Conservation (phyloP, 2,888 invertebrate species). For the Protonemura montana region DNA sequence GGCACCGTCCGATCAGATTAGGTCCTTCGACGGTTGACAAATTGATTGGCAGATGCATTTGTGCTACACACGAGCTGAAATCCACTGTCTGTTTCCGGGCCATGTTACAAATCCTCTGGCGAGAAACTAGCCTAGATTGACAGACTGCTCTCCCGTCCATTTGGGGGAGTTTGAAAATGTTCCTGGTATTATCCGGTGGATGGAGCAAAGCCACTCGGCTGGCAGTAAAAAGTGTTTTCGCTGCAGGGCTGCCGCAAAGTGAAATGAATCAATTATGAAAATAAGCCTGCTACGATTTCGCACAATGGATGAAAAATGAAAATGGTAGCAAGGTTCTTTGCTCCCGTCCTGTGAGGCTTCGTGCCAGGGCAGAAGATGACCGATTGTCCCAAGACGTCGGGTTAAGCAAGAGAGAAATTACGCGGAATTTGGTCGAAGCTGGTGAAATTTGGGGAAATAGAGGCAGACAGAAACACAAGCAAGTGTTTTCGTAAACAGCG, state of each 20-base stretch:
- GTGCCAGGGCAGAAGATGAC: too few relatives aligned
- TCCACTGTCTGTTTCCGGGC: background rate
- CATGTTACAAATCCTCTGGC: background rate
- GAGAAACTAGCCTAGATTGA: background rate
- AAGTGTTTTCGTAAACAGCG: too few relatives aligned
- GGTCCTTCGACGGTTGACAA: background rate
- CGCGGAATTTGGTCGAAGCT: too few relatives aligned
- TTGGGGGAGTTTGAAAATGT: background rate
- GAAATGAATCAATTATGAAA: background rate
- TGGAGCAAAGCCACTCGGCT: background rate
- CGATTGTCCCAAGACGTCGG: too few relatives aligned
- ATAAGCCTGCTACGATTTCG: too few relatives aligned
- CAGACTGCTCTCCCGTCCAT: background rate
- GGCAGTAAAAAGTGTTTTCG: background rate
- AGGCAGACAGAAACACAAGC: too few relatives aligned
- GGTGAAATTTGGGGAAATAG: too few relatives aligned
- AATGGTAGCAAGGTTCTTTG: too few relatives aligned
- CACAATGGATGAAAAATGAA: too few relatives aligned
- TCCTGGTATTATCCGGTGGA: background rate
- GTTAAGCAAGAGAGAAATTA: too few relatives aligned
- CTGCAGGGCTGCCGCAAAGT: background rate
- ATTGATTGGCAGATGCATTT: conserved; percentile 24
- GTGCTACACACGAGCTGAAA: background rate
- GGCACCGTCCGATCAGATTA: background rate
- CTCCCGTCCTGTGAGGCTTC: too few relatives aligned